Evolutionary conservation across 2,888 invertebrate genomes (phyloP), one percentile per base, ranked within the genome.

Genomic region (Schrankia costaestrigalis): DNA sequence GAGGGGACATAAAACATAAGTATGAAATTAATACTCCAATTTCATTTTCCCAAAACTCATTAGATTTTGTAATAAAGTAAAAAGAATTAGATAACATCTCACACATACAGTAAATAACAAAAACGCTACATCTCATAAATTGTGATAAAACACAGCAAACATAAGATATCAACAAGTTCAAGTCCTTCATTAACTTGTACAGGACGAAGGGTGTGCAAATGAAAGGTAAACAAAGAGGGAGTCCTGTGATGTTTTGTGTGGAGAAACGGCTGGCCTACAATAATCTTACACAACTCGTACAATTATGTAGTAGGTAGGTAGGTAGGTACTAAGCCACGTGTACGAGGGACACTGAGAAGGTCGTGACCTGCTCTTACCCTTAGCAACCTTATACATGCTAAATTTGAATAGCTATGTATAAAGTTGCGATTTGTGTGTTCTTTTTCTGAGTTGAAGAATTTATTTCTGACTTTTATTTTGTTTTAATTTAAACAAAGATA

Each of bases 181-280:
- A 52, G 35, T 41, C 45, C 58, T 57, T 58, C 45, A 56, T 51
- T 45, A 57, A 44, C 17, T 24, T 24, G 32, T 38, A 40, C 30
- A 50, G 38, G 39, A 38, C 43, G 44, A 53, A 55, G 48, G 56
- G 54, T 54, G 57, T 58, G 53, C 48, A 60, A 67, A 68, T 65
- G 55, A 66, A 66, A 70, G 39, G 61, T 63, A 69, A 71, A 72
- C 66, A 72, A 53, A 46, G 51, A 47, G 55, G 50, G 53, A 46
- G 41, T 41, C 28, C 30, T 12, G 51, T 36, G 40, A 38, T 36
- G 40, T 41, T 39, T 36, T 27, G 35, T 31, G 25, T 26, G 26
- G 33, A 42, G 33, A 31, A 41, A 41, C 44, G 37, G 35, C 37
- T 41, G 41, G 41, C 33, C 41, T 46, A 46, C 28, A 46, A 41